phyloP scores from a whole-genome alignment of 2,888 invertebrate genomes.

The Congeria kusceri region DNA sequence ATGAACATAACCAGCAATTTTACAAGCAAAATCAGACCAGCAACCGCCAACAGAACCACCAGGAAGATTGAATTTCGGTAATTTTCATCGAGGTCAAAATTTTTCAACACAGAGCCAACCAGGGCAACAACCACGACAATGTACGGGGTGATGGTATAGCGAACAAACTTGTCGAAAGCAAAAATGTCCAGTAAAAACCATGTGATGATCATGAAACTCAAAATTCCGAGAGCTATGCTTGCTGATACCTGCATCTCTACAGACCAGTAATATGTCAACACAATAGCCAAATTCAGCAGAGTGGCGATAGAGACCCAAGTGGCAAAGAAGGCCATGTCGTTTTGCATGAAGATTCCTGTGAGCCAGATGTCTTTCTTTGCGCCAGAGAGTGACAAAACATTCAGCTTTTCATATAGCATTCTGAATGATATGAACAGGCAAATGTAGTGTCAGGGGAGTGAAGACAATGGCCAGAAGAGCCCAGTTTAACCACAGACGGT shows the following conservation, averaged over 20 bases:
- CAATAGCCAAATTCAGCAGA: slow-evolving; percentile 76
- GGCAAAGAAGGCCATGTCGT: slow-evolving; percentile 79
- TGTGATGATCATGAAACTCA: slow-evolving; percentile 68
- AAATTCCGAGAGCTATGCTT: slow-evolving; percentile 69
- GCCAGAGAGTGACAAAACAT: slow-evolving; percentile 51
- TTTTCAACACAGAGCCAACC: slow-evolving; percentile 64
- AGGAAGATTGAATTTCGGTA: slow-evolving; percentile 40
- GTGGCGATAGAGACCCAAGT: slow-evolving; percentile 79
- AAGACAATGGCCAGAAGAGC: slow-evolving; percentile 63
- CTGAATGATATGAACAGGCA: slow-evolving; percentile 69
- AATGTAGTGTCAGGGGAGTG: slow-evolving; percentile 68
- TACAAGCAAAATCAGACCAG: slow-evolving; percentile 24
- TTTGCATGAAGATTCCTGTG: slow-evolving; percentile 75
- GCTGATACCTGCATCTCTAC: slow-evolving; percentile 52
- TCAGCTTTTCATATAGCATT: slow-evolving; percentile 67
- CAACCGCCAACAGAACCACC: slow-evolving; percentile 17
- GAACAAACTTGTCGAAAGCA: slow-evolving; percentile 73
- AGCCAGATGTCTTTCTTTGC: slow-evolving; percentile 75
- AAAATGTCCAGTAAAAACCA: slow-evolving; percentile 78
- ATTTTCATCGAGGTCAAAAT: slow-evolving; percentile 48
- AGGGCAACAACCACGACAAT: slow-evolving; percentile 73
- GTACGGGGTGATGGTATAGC: slow-evolving; percentile 77
- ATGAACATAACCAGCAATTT: slow-evolving; percentile 51
- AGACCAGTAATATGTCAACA: slow-evolving; percentile 65
- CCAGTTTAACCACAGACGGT: slow-evolving; percentile 70